A percentile compares a stretch with the other conserved stretches of the same genome.
phyloP scores from a whole-genome alignment of 2,113 vertebrate species.

The Oncorhynchus nerka region DNA sequence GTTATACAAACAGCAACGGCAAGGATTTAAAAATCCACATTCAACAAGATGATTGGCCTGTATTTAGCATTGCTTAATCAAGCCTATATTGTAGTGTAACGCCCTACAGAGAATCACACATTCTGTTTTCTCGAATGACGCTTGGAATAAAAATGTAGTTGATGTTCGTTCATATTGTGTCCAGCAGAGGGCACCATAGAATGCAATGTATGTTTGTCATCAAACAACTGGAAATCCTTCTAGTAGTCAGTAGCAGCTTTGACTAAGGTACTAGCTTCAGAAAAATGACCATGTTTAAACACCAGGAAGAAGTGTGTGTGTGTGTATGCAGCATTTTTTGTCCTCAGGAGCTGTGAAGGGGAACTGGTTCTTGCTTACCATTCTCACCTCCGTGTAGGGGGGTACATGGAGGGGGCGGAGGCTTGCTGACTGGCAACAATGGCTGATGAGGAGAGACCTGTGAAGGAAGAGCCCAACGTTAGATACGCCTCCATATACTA shows the following conservation, averaged over 20 bases:
- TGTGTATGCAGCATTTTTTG: too few species aligned
- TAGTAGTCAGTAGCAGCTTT: too few species aligned
- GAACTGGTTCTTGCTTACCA: constrained; percentile 74
- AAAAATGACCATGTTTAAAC: too few species aligned
- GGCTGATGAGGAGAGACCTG: constrained; percentile 95
- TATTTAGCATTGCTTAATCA: neutral
- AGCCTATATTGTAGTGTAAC: neutral
- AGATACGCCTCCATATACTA: neutral
- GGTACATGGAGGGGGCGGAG: constrained; percentile 88
- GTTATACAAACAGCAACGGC: neutral
- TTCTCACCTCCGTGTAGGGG: constrained; percentile 95
- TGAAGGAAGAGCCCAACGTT: rapidly evolving
- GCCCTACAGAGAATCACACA: neutral
- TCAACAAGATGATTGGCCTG: neutral
- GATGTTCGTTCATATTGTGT: neutral
- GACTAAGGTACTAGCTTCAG: neutral
- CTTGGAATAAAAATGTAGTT: neutral
- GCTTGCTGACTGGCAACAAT: constrained; percentile 96
- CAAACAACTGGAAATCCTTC: neutral
- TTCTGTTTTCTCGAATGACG: neutral
- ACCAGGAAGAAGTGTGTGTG: neutral
- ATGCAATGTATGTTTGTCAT: neutral
- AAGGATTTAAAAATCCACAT: neutral
- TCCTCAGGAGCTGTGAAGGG: neutral
- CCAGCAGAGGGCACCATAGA: constrained; percentile 22